These are phyloP conservation scores for Aphrophora alni DNA, from an alignment of 2,888 invertebrate species.

Conservation along the genomic window DNA sequence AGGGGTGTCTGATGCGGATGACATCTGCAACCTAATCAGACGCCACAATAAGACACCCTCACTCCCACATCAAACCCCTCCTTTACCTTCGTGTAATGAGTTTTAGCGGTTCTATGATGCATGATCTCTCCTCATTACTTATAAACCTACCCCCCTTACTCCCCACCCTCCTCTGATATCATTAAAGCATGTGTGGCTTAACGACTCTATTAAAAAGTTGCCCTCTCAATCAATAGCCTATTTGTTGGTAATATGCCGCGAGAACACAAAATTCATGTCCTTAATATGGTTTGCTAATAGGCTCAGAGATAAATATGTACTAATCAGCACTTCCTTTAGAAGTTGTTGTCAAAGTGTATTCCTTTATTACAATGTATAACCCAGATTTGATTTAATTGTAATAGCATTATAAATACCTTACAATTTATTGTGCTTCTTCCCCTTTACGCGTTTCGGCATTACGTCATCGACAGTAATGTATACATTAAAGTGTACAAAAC, in stretches of 20 bases:
- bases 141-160: not conserved
- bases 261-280: no score
- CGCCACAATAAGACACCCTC: slow-evolving; percentile 7
- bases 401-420: no score
- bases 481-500: no score
- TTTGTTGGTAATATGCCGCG: not conserved
- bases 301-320: no score
- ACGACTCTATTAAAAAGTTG: not conserved
- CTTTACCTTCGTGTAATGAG: not conserved
- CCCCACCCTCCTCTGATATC: not conserved
- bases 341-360: no score
- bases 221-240: not conserved
- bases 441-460: no score
- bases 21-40: not conserved
- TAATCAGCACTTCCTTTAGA: no score
- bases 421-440: no score
- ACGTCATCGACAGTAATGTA: no score
- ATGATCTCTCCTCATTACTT: slow-evolving; percentile 6
- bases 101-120: not conserved
- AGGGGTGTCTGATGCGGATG: not conserved
- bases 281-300: no score
- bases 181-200: not conserved
- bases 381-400: no score
- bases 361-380: no score
- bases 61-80: not conserved